These are phyloP conservation scores for Ramphastos sulfuratus DNA, from an alignment of 2,113 vertebrate species.

Conservation along the genomic window DNA sequence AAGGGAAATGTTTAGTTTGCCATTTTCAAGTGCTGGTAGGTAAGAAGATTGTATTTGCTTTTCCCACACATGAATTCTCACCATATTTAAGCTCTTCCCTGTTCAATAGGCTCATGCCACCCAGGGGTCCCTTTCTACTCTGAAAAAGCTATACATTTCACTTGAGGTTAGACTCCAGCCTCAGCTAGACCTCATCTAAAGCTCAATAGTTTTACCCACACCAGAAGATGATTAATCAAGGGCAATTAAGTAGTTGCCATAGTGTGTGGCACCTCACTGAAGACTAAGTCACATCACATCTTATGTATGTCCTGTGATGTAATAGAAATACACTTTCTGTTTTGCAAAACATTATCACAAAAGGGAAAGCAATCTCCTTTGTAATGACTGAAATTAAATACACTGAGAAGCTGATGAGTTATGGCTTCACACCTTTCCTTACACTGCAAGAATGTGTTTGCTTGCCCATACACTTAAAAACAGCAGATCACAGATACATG, in stretches of 20 bases:
- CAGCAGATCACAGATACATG: not conserved
- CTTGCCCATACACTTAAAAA: not conserved
- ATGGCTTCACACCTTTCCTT: not conserved
- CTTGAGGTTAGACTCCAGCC: not conserved
- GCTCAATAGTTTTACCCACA: not conserved
- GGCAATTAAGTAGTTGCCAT: not conserved
- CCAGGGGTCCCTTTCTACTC: not conserved
- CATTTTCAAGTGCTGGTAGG: not conserved
- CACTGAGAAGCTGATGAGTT: not conserved
- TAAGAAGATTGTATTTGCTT: not conserved
- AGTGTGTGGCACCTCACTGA: not conserved
- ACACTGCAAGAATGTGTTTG: not conserved
- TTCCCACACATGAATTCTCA: not conserved
- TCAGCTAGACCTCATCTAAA: not conserved
- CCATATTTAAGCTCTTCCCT: not conserved
- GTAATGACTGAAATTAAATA: not conserved
- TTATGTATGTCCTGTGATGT: not conserved
- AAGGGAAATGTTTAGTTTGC: not conserved
- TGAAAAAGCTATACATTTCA: not conserved
- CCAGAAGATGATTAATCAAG: not conserved
- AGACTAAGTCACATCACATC: not conserved
- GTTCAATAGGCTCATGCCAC: not conserved
- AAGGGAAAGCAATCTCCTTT: not conserved
- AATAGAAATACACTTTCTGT: not conserved
- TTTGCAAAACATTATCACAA: not conserved